Evolutionary conservation across 1,140 invertebrate genomes (phyloP), one percentile per base, ranked within the genome.

Genomic region (Ostrea denselamellosa): DNA sequence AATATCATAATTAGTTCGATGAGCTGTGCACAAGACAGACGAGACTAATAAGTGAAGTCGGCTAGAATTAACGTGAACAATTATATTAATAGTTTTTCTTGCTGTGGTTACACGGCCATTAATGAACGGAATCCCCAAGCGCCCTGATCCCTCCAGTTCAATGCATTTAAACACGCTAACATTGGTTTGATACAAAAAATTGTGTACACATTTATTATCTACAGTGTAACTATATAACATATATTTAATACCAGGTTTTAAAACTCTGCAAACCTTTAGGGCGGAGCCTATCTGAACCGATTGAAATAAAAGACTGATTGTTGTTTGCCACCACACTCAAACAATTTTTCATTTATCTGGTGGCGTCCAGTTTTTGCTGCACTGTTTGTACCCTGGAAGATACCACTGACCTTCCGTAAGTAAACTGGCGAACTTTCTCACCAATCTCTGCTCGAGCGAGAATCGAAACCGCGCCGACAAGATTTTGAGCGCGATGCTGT

Each of bases 11-110:
- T 71, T 71, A 71, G 65, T 71, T 28, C n/a, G 65, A 28, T 71
- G 65, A 71, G 12, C 65, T 28, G 65, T 25, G 22, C 5, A 71
- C 8, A 25, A 71, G 65, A 71, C 65, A 71, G 65, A 71, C 22
- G 65, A 25, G 12, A 25, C 65, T 28, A 71, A 71, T 71, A 25
- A 71, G 65, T 25, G 65, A 71, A 71, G 65, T 71, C 65, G 12
- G 22, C 25, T 71, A 25, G 22, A 71, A 71, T 71, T 71, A 71
- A 71, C 65, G 22, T 71, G 65, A 71, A 71, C 65, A 71, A 71
- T 71, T 71, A 71, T 71, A 71, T 71, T 71, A 71, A 71, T 71
- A 19, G n/a, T 28, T 71, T 71, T 22, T 28, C 65, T 28, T 22
- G 22, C 25, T 12, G n/a, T 22, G 7, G 22, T 25, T 71, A 25